A percentile compares a stretch with the other conserved stretches of the same genome.
phyloP scores from a whole-genome alignment of 2,797 vertebrate species.

The Lutjanus campechanus region DNA sequence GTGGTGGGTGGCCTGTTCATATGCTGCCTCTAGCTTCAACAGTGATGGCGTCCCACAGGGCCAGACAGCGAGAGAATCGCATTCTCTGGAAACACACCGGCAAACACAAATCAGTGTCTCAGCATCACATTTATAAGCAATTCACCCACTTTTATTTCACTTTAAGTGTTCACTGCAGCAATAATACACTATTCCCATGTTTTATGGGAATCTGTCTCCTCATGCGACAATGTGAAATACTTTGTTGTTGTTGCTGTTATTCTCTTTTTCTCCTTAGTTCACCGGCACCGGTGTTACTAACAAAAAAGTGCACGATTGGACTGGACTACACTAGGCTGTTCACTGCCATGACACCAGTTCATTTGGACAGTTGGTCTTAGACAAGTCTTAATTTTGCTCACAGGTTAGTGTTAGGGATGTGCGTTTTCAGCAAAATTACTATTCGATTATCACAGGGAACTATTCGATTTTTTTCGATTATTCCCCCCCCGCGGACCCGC shows the following conservation, averaged over 20 bases:
- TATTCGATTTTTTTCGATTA: too few species aligned
- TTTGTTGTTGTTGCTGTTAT: background rate
- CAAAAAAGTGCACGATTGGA: too few species aligned
- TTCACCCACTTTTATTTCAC: constrained; percentile 5
- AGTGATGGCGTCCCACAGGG: constrained; percentile 44
- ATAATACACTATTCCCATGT: background rate
- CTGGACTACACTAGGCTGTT: too few species aligned
- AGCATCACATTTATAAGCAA: constrained; percentile 22
- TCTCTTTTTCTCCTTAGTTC: too few species aligned
- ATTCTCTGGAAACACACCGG: constrained; percentile 26
- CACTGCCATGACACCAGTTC: too few species aligned
- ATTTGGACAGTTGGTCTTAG: too few species aligned
- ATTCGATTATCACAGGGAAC: too few species aligned
- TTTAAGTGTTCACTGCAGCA: background rate
- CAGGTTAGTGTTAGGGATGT: too few species aligned
- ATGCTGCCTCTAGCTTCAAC: constrained; percentile 53
- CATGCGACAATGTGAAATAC: background rate
- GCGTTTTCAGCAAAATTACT: too few species aligned
- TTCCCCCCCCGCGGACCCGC: too few species aligned
- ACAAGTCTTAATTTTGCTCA: too few species aligned
- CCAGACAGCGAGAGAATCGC: constrained; percentile 46
- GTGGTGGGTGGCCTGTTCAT: constrained; percentile 43
- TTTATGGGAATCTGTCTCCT: background rate
- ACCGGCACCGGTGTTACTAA: too few species aligned
- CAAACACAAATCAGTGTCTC: constrained; percentile 40